Conservation (phyloP, 2,113 vertebrate genomes). For the Arvicanthis niloticus region DNA sequence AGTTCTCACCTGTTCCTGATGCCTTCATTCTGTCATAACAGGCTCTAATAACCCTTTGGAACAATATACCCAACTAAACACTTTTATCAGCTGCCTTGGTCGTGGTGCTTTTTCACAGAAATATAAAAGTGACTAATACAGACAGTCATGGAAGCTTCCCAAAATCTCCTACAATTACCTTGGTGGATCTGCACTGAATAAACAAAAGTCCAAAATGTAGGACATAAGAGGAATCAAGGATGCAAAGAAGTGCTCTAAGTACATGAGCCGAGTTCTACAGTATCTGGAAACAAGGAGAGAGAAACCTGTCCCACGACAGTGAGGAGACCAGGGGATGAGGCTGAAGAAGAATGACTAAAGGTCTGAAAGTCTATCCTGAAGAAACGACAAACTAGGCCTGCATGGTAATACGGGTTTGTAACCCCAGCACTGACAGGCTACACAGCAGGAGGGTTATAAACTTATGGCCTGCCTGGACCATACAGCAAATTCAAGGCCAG, state of each 20-base stretch:
- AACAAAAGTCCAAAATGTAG: neutral
- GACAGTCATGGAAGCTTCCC: neutral
- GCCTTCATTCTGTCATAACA: neutral
- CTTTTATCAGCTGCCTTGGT: neutral
- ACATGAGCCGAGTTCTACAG: neutral
- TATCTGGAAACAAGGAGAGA: neutral
- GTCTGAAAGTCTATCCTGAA: neutral
- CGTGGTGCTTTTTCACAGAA: neutral
- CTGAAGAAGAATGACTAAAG: neutral
- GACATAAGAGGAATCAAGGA: accelerated
- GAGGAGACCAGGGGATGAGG: neutral
- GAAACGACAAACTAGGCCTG: neutral
- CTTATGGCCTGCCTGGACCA: neutral
- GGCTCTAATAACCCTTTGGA: neutral
- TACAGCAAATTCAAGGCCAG: neutral
- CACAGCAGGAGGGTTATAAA: neutral
- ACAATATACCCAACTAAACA: neutral
- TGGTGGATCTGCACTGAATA: neutral
- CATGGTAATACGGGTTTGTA: too few relatives aligned
- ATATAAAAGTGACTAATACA: neutral
- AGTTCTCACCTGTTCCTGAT: neutral
- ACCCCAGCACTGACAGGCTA: neutral
- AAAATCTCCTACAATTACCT: neutral
- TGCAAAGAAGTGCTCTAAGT: neutral
- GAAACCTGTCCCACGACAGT: neutral